Evolutionary conservation across 2,113 vertebrate species (phyloP).

Genomic region (Pholis gunnellus): DNA sequence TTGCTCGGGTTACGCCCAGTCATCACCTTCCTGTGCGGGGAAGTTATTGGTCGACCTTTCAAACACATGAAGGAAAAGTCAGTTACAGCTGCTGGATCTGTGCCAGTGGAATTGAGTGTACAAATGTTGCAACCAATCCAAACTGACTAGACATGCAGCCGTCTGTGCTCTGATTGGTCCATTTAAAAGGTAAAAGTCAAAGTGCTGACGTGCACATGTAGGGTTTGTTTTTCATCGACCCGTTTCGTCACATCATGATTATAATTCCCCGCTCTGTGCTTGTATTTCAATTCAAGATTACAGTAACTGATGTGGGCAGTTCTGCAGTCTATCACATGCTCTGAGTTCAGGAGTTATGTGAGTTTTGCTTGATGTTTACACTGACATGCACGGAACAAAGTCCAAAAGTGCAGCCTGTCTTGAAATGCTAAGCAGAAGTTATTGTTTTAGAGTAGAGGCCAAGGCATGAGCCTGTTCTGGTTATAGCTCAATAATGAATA

Average conservation of each 20-base stretch:
- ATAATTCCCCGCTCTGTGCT: conserved; percentile 12
- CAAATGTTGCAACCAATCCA: conserved; percentile 37
- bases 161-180: conserved; percentile 56
- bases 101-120: conserved; percentile 29
- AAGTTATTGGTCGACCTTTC: conserved; percentile 38
- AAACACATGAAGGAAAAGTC: conserved; percentile 36
- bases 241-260: conserved; percentile 32
- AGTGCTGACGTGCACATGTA: not conserved
- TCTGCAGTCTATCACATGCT: conserved; percentile 10
- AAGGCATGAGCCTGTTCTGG: conserved; percentile 29
- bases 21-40: conserved; percentile 49
- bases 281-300: conserved; percentile 25
- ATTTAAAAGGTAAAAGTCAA: conserved; percentile 40
- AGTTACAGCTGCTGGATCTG: conserved; percentile 24
- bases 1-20: conserved; percentile 47
- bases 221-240: conserved; percentile 26
- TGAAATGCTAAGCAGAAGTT: conserved; percentile 17
- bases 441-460: conserved; percentile 21
- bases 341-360: not conserved
- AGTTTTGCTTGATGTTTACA: conserved; percentile 15
- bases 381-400: not conserved
- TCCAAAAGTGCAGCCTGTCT: conserved; percentile 18
- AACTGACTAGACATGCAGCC: not conserved
- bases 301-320: conserved; percentile 1
- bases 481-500: conserved; percentile 48